Conservation (phyloP, 2,797 vertebrate species). For the Propithecus perrieri region DNA sequence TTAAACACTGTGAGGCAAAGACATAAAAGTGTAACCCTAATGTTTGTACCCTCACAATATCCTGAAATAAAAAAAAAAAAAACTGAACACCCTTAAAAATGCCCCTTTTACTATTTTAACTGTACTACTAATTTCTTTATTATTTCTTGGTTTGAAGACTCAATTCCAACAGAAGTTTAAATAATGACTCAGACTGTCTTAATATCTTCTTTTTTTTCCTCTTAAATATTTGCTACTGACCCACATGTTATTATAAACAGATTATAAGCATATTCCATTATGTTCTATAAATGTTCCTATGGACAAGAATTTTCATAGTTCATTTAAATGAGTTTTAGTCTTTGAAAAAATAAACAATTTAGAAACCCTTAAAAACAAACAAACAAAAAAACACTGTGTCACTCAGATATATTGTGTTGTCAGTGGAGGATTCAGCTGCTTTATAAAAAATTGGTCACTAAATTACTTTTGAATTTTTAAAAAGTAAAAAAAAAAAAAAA, state of each 20-base stretch:
- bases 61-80: too few species aligned
- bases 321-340: slow-evolving; percentile 79
- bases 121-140: slow-evolving; percentile 56
- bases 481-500: not conserved
- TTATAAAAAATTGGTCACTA: not conserved
- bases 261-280: slow-evolving; percentile 73
- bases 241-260: slow-evolving; percentile 82
- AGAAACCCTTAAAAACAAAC: slow-evolving; percentile 40
- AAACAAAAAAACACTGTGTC: not conserved
- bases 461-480: slow-evolving; percentile 21
- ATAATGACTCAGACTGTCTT: slow-evolving; percentile 70
- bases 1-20: too few species aligned
- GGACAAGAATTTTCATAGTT: slow-evolving; percentile 76
- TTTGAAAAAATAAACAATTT: slow-evolving; percentile 81
- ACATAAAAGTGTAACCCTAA: too few species aligned
- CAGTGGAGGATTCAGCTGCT: not conserved
- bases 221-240: slow-evolving; percentile 73
- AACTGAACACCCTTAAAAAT: slow-evolving; percentile 44
- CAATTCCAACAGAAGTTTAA: slow-evolving; percentile 68
- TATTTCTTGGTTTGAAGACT: slow-evolving; percentile 74
- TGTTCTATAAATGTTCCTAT: slow-evolving; percentile 82
- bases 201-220: slow-evolving; percentile 61
- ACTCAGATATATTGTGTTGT: not conserved
- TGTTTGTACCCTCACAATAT: too few species aligned
- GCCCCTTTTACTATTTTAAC: slow-evolving; percentile 27